These are phyloP conservation scores for Ctenicera cuprea DNA, from an alignment of 2,888 invertebrate species.

Conservation along the genomic window DNA sequence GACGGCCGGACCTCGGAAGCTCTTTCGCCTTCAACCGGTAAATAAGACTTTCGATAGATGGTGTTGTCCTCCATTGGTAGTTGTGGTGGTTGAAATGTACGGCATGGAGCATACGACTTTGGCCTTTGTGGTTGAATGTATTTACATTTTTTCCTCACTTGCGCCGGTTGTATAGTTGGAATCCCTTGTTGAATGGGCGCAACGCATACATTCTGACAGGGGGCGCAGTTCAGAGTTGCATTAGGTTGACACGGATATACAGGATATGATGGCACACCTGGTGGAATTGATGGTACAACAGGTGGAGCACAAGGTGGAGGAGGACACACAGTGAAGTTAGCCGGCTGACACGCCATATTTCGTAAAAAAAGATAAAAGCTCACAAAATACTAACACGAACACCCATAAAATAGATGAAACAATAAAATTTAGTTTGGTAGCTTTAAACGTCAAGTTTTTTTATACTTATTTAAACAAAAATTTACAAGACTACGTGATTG, in stretches of 20 bases:
- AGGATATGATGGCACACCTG: constrained; percentile 56
- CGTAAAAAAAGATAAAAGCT: background rate
- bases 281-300: constrained; percentile 49
- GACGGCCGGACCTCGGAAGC: constrained; percentile 67
- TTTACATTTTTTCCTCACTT: constrained; percentile 50
- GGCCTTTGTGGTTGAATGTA: constrained; percentile 48
- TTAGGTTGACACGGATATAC: constrained; percentile 63
- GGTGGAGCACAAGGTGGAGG: constrained; percentile 18
- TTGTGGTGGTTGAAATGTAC: constrained; percentile 76
- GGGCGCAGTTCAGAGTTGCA: constrained; percentile 47
- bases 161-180: constrained; percentile 52
- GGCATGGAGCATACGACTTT: constrained; percentile 72
- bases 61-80: constrained; percentile 78
- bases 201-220: constrained; percentile 62
- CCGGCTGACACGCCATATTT: constrained; percentile 3
- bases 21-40: constrained; percentile 72
- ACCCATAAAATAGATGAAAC: background rate
- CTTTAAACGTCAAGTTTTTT: constrained; percentile 6
- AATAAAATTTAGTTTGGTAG: constrained; percentile 1
- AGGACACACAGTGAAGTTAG: background rate
- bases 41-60: constrained; percentile 80
- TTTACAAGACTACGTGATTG: too few species aligned
- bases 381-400: background rate
- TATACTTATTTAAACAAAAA: background rate
- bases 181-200: constrained; percentile 61